These are phyloP conservation scores for Xestia ashworthii DNA, from an alignment of 2,888 invertebrate genomes.

Conservation along the genomic window DNA sequence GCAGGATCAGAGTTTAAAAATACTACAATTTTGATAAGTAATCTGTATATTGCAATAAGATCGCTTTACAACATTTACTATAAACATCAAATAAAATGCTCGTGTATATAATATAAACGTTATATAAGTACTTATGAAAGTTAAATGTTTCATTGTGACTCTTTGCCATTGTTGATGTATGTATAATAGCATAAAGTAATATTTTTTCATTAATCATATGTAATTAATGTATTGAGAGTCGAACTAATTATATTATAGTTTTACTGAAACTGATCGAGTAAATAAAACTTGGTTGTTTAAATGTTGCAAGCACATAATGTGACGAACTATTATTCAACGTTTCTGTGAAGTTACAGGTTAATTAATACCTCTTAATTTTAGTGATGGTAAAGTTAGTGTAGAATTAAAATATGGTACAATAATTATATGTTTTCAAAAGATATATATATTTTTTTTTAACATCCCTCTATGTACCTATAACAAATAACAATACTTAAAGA, in stretches of 20 bases:
- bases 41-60: conserved; percentile 61
- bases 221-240: conserved; percentile 50
- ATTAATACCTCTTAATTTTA: conserved; percentile 67
- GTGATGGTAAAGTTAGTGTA: conserved; percentile 67
- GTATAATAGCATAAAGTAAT: conserved; percentile 61
- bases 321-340: conserved; percentile 44
- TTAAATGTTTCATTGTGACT: conserved; percentile 52
- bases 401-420: conserved; percentile 73
- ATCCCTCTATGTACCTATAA: neutral
- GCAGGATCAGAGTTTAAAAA: conserved; percentile 15
- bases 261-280: conserved; percentile 32
- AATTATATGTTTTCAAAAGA: conserved; percentile 71
- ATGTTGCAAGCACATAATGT: conserved; percentile 55
- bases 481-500: neutral
- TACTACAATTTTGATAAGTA: conserved; percentile 64
- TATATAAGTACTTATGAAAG: conserved; percentile 62
- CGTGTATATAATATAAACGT: conserved; percentile 55
- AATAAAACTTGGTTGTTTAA: conserved; percentile 38
- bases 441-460: conserved; percentile 46
- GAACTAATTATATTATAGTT: neutral
- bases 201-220: conserved; percentile 66
- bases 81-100: conserved; percentile 37
- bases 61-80: conserved; percentile 52
- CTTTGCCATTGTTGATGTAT: conserved; percentile 56
- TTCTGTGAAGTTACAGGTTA: conserved; percentile 59